Evolutionary conservation across 2,888 invertebrate genomes (phyloP).

Genomic region (Plagodis dolabraria): DNA sequence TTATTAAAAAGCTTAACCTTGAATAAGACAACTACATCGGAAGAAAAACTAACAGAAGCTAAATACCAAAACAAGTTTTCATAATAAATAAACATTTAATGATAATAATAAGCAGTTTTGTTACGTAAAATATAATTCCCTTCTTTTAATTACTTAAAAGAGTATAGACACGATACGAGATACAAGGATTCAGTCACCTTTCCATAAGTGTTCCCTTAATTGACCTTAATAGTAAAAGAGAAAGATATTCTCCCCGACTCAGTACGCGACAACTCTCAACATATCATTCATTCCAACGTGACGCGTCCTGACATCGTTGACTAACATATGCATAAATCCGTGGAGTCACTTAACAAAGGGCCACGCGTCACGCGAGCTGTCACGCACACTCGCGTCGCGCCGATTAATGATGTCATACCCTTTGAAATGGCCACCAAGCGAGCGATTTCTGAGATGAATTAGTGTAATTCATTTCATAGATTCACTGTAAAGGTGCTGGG

Average conservation of each 20-base stretch:
- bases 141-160: too few relatives aligned
- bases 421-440: constrained; percentile 16
- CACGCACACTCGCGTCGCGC: constrained; percentile 22
- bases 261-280: too few relatives aligned
- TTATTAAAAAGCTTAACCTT: too few relatives aligned
- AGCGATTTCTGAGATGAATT: background rate
- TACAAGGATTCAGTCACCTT: too few relatives aligned
- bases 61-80: too few relatives aligned
- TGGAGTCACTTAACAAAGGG: constrained; percentile 21
- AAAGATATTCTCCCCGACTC: background rate
- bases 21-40: too few relatives aligned
- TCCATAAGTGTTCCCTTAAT: too few relatives aligned
- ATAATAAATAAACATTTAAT: too few relatives aligned
- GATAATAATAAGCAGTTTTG: too few relatives aligned
- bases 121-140: too few relatives aligned
- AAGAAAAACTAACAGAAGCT: too few relatives aligned
- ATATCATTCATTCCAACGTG: background rate
- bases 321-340: constrained; percentile 7
- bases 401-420: constrained; percentile 28
- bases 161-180: too few relatives aligned
- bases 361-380: constrained; percentile 22
- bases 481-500: background rate
- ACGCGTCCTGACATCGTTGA: background rate
- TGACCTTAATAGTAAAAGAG: background rate
- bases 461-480: background rate